phyloP scores from a whole-genome alignment of 2,888 invertebrate genomes.

The Caenorhabditis sinica region DNA sequence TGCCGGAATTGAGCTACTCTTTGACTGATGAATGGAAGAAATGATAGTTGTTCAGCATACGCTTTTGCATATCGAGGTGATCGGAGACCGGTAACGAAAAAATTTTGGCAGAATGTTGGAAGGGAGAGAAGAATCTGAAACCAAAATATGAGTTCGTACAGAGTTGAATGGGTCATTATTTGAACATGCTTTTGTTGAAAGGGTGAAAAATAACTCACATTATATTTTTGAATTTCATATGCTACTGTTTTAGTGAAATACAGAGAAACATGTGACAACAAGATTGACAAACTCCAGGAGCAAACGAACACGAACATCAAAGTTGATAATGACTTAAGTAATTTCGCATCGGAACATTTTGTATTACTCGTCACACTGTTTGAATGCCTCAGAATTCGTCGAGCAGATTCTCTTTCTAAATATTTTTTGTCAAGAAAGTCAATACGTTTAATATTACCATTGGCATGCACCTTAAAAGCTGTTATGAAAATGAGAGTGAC shows the following conservation, averaged over 20 bases:
- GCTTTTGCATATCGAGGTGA: constrained; percentile 63
- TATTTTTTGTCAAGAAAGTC: background rate
- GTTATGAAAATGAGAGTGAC: constrained; percentile 53
- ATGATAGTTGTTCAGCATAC: constrained; percentile 58
- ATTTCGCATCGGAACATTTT: constrained; percentile 61
- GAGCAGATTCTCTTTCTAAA: constrained; percentile 53
- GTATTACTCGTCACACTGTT: constrained; percentile 61
- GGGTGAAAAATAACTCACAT: constrained; percentile 46
- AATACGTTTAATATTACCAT: constrained; percentile 20
- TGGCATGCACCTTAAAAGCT: constrained; percentile 57
- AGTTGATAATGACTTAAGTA: constrained; percentile 58
- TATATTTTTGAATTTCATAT: constrained; percentile 66
- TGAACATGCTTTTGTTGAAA: background rate
- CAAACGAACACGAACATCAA: constrained; percentile 65
- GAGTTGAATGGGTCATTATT: too few species aligned
- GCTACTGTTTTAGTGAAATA: constrained; percentile 58
- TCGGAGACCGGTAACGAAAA: constrained; percentile 60
- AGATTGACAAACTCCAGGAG: constrained; percentile 61
- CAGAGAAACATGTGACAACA: constrained; percentile 60
- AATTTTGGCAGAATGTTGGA: constrained; percentile 69
- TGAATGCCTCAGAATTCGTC: constrained; percentile 53
- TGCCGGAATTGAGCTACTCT: constrained; percentile 25
- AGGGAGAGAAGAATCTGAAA: constrained; percentile 65
- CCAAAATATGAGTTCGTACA: background rate
- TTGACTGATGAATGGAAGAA: constrained; percentile 42